Evolutionary conservation across 2,888 invertebrate species (phyloP).

Genomic region (Papilio elwesi): DNA sequence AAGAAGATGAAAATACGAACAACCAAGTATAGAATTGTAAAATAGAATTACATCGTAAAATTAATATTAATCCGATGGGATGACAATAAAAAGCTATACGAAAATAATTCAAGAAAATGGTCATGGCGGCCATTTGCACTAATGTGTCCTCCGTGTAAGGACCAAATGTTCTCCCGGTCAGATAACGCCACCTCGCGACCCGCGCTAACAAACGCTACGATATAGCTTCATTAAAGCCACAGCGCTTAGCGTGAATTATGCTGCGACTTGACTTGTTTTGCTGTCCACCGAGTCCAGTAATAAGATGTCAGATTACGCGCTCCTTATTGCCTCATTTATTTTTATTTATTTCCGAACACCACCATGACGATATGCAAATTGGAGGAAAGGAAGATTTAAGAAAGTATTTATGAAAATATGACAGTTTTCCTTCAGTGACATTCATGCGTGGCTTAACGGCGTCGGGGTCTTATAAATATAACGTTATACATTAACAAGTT

Average conservation of each 20-base stretch:
- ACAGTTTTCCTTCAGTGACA: too few species aligned
- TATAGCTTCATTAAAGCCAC: conserved; percentile 34
- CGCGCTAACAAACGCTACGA: conserved; percentile 23
- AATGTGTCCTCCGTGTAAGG: conserved; percentile 22
- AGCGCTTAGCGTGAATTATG: conserved; percentile 31
- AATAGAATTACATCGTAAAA: not conserved
- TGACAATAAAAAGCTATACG: not conserved
- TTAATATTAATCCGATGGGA: not conserved
- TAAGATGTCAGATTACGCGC: conserved; percentile 28
- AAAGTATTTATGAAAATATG: too few species aligned
- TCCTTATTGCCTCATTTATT: conserved; percentile 30
- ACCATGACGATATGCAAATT: conserved; percentile 1
- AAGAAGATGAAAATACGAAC: too few species aligned
- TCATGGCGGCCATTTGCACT: conserved; percentile 5
- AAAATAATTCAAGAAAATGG: not conserved
- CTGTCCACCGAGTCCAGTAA: conserved; percentile 19
- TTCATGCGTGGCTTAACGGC: too few species aligned
- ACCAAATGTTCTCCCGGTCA: conserved; percentile 29
- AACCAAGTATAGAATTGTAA: too few species aligned
- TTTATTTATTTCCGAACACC: conserved; percentile 27
- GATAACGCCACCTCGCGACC: conserved; percentile 31
- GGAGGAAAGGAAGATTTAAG: too few species aligned
- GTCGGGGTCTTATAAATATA: too few species aligned
- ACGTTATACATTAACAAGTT: too few species aligned
- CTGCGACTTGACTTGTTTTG: conserved; percentile 11